phyloP scores from a whole-genome alignment of 1,140 invertebrate genomes.

The Cherax destructor region DNA sequence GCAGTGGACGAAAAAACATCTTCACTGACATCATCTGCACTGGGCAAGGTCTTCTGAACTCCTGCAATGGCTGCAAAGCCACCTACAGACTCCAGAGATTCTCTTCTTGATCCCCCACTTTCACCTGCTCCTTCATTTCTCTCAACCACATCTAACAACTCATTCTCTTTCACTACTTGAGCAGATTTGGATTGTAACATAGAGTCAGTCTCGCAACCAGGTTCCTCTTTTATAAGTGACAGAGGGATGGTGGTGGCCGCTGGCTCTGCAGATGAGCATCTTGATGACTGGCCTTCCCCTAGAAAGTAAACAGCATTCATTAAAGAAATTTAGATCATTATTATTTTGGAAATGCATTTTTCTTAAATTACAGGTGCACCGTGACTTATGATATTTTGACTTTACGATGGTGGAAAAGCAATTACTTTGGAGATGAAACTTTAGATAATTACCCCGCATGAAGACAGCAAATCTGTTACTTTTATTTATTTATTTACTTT shows the following conservation, averaged over 20 bases:
- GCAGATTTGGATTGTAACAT: constrained; percentile 2
- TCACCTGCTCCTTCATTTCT: not conserved
- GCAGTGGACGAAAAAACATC: constrained; percentile 14
- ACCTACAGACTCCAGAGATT: constrained; percentile 26
- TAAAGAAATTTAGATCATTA: not conserved
- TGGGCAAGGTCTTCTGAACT: constrained; percentile 21
- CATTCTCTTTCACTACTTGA: constrained; percentile 11
- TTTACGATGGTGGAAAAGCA: no score
- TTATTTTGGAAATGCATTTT: no score
- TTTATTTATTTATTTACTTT: no score
- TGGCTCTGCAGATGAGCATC: constrained; percentile 54
- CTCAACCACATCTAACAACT: not conserved
- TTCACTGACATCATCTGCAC: constrained; percentile 5
- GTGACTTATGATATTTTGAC: no score
- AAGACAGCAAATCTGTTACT: no score
- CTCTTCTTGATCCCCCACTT: constrained; percentile 23
- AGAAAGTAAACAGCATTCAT: not conserved
- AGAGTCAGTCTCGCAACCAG: constrained; percentile 12
- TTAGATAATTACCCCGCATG: no score
- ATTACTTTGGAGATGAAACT: no score
- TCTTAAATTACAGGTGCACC: no score
- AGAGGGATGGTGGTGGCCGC: constrained; percentile 22
- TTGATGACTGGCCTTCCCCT: constrained; percentile 46
- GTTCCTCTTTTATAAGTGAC: constrained; percentile 57
- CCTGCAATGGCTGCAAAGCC: constrained; percentile 56